These are phyloP conservation scores for Ischnus inquisitorius DNA, from an alignment of 2,888 invertebrate genomes.

Conservation along the genomic window DNA sequence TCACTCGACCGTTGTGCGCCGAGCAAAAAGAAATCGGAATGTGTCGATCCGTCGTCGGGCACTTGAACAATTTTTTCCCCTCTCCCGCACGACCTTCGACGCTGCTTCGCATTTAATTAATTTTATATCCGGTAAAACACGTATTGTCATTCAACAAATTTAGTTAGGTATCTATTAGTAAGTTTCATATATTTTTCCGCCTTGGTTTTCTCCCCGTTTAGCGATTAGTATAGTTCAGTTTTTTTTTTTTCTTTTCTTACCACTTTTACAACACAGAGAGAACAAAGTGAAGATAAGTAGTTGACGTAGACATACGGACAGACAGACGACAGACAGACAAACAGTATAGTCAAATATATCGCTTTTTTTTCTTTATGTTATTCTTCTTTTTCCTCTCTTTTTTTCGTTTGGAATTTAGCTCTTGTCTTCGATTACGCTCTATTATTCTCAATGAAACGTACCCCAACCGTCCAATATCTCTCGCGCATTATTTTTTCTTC, in stretches of 20 bases:
- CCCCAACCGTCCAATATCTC: constrained; percentile 58
- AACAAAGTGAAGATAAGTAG: constrained; percentile 76
- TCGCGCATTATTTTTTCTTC: constrained; percentile 53
- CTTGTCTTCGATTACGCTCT: constrained; percentile 67
- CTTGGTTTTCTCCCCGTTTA: constrained; percentile 65
- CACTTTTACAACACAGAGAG: constrained; percentile 84
- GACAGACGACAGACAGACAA: constrained; percentile 79
- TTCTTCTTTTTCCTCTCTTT: constrained; percentile 56
- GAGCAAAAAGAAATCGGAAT: constrained; percentile 46
- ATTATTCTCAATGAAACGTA: constrained; percentile 51
- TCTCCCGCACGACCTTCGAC: constrained; percentile 16
- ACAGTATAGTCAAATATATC: constrained; percentile 76
- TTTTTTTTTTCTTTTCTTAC: constrained; percentile 72
- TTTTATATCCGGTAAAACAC: constrained; percentile 71
- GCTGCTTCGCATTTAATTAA: constrained; percentile 70
- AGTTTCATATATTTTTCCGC: constrained; percentile 53
- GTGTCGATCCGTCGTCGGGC: constrained; percentile 27
- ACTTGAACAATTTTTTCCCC: constrained; percentile 30
- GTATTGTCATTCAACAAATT: constrained; percentile 78
- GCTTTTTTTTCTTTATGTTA: constrained; percentile 56
- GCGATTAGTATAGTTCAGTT: constrained; percentile 65
- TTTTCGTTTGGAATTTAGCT: constrained; percentile 64
- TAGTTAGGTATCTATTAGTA: constrained; percentile 77
- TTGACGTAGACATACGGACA: constrained; percentile 80
- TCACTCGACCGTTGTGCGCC: constrained; percentile 38